phyloP scores from a whole-genome alignment of 1,140 invertebrate species.

The Mactra quadrangularis region DNA sequence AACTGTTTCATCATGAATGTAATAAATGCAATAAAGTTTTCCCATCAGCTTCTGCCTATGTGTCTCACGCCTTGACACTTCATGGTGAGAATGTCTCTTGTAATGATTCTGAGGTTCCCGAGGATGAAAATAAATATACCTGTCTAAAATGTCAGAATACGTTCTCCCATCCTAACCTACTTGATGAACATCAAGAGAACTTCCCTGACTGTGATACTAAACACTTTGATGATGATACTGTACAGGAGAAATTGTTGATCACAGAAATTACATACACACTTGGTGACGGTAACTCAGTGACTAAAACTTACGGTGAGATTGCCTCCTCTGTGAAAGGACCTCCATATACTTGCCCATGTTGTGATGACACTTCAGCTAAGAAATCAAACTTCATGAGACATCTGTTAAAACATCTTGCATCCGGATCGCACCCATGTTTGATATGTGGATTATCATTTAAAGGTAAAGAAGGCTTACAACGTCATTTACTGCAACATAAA shows the following conservation, averaged over 20 bases:
- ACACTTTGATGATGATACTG: conserved; percentile 5
- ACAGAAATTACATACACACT: conserved; percentile 15
- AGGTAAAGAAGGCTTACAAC: conserved; percentile 26
- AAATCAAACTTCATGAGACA: conserved; percentile 37
- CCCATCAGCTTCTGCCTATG: not conserved
- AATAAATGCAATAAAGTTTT: conserved; percentile 16
- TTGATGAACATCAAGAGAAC: conserved; percentile 19
- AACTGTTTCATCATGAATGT: conserved; percentile 36
- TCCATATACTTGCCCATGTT: conserved; percentile 28
- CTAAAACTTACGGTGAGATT: conserved; percentile 27
- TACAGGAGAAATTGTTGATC: not conserved
- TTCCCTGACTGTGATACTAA: conserved; percentile 33
- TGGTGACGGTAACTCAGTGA: conserved; percentile 9
- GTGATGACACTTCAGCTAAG: not conserved
- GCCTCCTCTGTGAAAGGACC: not conserved
- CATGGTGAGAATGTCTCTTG: not conserved
- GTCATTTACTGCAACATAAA: conserved; percentile 34
- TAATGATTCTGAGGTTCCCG: not conserved
- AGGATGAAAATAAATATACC: conserved; percentile 2
- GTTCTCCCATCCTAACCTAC: conserved; percentile 13
- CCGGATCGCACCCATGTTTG: conserved; percentile 24
- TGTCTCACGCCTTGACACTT: not conserved
- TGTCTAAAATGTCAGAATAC: conserved; percentile 31
- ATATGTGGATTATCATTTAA: conserved; percentile 50
- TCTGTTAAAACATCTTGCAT: conserved; percentile 10